Evolutionary conservation across 1,140 invertebrate species (phyloP), one percentile per base, ranked within the genome.

Genomic region (Drosophila kohkoa): DNA sequence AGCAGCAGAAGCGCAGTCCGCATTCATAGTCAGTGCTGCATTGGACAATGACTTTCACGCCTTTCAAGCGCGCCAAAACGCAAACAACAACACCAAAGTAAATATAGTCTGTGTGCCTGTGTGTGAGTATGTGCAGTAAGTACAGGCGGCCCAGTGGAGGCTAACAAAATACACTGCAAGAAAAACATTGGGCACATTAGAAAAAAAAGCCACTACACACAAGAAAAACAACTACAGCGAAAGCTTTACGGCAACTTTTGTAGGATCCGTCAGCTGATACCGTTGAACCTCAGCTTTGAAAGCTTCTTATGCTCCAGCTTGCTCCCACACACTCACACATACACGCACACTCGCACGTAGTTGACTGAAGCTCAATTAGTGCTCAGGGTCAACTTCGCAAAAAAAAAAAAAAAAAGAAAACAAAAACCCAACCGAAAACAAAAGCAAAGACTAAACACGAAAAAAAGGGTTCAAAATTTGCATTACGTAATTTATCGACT

Each of bases 11-110:
- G 38, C 30, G 30, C 60, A 45, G 63, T 32, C 59, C 43, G 16
- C 41, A 68, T 45, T 52, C 28, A 67, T 68, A 74, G 70, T 76
- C 75, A 72, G 76, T 30, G 51, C 64, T 62, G 15, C 15, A 11
- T 72, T 86, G 74, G 77, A 87, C 82, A 87, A 87, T 88, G 79
- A 87, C 83, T 87, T 87, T 87, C 83, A 87, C 83, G 80, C 82
- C 80, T 83, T 82, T 78, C 63, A 79, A 88, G 77, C 85, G 83
- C 83, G 83, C 83, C 83, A 88, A 88, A 88, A 87, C 35, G 69
- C 48, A 69, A 67, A 65, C 65, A 62, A 28, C 77, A 60, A 75
- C 62, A 65, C 35, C 25, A 43, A 62, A 20, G 41, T 25, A 63
- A 20, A 57, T 41, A 51, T 41, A 45, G 20, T 25, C 20, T 69